Conservation (phyloP, 2,888 invertebrate genomes). For the Apamea crenata region DNA sequence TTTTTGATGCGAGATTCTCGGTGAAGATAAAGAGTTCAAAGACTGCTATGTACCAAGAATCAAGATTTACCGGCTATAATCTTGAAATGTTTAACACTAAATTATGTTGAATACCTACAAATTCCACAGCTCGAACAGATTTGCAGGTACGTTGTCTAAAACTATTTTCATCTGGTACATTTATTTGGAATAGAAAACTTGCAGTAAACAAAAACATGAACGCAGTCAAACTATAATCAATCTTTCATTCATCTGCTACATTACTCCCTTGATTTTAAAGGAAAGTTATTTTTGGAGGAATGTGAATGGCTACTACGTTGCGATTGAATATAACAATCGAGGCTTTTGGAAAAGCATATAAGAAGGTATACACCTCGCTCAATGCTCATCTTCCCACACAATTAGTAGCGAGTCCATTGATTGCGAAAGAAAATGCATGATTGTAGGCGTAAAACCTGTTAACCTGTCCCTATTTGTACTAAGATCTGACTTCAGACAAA, state of each 20-base stretch:
- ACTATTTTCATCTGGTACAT: constrained; percentile 53
- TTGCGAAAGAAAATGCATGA: constrained; percentile 34
- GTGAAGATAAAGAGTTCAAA: constrained; percentile 57
- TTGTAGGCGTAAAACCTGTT: constrained; percentile 21
- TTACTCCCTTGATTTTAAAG: constrained; percentile 8
- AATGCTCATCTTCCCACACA: constrained; percentile 18
- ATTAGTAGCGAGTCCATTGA: constrained; percentile 1
- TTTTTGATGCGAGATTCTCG: constrained; percentile 18
- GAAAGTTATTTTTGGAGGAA: constrained; percentile 22
- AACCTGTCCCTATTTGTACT: constrained; percentile 1
- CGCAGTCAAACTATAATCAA: constrained; percentile 34
- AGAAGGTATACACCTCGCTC: constrained; percentile 7
- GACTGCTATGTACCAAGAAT: constrained; percentile 49
- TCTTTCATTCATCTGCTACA: constrained; percentile 40
- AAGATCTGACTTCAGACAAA: background rate
- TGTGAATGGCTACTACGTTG: constrained; percentile 15
- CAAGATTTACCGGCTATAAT: constrained; percentile 33
- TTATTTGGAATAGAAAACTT: constrained; percentile 52
- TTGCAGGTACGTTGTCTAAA: constrained; percentile 39
- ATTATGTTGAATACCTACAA: constrained; percentile 56
- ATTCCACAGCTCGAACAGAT: constrained; percentile 46
- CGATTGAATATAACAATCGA: background rate
- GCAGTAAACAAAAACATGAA: constrained; percentile 41
- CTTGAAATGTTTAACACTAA: constrained; percentile 56
- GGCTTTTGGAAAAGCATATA: constrained; percentile 14